Base-by-base conservation (phyloP, 2,888 invertebrate genomes). In the Malthinus flaveolus region DNA sequence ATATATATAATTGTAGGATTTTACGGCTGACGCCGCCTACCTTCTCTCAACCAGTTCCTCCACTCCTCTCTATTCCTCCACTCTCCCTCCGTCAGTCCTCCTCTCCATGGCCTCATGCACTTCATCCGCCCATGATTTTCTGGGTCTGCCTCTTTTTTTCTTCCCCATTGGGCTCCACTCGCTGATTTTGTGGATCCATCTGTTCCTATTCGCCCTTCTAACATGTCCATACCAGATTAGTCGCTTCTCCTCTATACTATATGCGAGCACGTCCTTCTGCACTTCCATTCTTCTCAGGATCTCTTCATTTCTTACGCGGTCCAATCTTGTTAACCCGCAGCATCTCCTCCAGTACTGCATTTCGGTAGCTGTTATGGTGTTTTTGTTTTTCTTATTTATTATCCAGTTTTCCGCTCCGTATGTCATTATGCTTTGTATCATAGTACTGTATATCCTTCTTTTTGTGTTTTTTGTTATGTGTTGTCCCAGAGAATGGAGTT, bases 191-290 rank as follows among this genome's bases (percentile, higher is more conserved):
- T 32, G 8, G 12, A 8, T 32, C 7, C 32, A 45, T 45, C 9
- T 15, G 7, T 32, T 34, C 33, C 9, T 15, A 2, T 32, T 34
- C 33, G 33, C 32, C 33, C 48, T 45, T 32, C 39, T 39, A 3
- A 39, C 45, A 15, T 48, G 48, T 9, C 32, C 48, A 13, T 48
- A 48, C 48, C 48, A 48, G 9, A 48, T 33, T 32, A 48, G n/a
- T 13, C 48, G 7, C 11, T 34, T 48, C 33, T 48, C 49, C 36
- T 49, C 49, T 33, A 32, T 48, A 34, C 33, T 4, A 2, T n/a
- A n/a, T n/a, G n/a, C 33, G 5, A 48, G n/a, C 9, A 10, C 35
- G 2, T 32, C 12, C 23, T 33, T 33, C 12, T 48, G 3, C 33
- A 48, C 13, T 15, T 48, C 34, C 48, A 48, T 48, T 35, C 23